Conservation (phyloP, 2,113 vertebrate genomes). For the Atlantisia rogersi region DNA sequence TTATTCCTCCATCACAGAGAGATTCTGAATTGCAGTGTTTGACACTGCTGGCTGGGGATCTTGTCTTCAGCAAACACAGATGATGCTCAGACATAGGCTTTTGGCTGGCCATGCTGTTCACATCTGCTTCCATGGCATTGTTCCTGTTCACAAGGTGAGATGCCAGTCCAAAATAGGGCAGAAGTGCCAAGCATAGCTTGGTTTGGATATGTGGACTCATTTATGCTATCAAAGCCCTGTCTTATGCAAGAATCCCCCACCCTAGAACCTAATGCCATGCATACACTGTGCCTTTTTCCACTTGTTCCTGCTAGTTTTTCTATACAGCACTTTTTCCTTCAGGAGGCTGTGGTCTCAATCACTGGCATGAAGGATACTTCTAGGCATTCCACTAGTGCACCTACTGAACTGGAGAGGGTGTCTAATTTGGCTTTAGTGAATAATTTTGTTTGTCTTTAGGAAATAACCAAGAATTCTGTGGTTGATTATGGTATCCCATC, state of each 20-base stretch:
- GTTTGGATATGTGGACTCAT: background rate
- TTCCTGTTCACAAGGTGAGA: background rate
- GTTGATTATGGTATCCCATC: background rate
- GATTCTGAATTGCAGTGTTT: background rate
- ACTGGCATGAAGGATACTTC: background rate
- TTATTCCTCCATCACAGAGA: background rate
- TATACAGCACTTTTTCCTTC: background rate
- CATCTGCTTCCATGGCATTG: background rate
- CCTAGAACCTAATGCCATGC: background rate
- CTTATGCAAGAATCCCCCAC: background rate
- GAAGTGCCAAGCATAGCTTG: background rate
- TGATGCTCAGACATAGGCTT: background rate
- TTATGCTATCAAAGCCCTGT: background rate
- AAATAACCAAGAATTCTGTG: background rate
- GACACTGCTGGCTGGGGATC: background rate
- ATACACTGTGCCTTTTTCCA: background rate
- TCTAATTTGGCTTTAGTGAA: background rate
- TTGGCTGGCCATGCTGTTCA: background rate
- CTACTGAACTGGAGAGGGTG: accelerated
- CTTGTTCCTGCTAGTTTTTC: background rate
- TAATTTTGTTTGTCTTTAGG: background rate
- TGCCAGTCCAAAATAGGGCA: background rate
- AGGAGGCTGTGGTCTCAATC: background rate
- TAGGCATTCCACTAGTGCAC: background rate
- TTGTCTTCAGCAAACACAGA: background rate